A percentile compares a stretch with the other conserved stretches of the same genome.
These are phyloP conservation scores for Orthonychiurus folsomi DNA, from an alignment of 2,888 invertebrate species.

Conservation along the genomic window DNA sequence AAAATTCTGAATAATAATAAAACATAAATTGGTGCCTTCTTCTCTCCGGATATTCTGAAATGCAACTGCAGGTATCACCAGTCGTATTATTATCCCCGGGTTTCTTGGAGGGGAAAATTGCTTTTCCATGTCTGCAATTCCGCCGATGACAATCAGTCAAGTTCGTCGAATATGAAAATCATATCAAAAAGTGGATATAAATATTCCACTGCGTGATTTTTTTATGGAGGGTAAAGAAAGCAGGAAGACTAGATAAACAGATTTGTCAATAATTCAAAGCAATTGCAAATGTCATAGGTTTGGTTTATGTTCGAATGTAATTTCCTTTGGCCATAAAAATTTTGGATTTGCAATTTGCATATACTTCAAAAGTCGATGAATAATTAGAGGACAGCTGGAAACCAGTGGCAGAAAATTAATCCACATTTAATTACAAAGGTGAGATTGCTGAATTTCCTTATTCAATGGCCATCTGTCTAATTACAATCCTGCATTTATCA, in stretches of 20 bases:
- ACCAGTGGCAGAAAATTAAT: too few species aligned
- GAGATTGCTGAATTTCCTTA: too few species aligned
- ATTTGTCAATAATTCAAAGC: not conserved
- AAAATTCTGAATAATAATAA: not conserved
- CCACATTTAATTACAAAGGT: too few species aligned
- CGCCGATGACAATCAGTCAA: not conserved
- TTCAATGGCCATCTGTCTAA: not conserved
- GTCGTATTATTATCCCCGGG: not conserved
- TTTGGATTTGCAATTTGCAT: too few species aligned
- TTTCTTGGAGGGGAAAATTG: not conserved
- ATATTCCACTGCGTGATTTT: too few species aligned
- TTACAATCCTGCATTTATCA: not conserved
- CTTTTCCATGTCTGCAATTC: not conserved
- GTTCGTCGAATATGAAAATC: not conserved
- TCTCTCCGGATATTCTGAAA: not conserved
- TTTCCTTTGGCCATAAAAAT: not conserved
- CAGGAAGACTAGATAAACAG: not conserved
- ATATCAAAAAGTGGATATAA: too few species aligned
- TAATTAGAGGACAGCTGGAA: too few species aligned
- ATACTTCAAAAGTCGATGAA: too few species aligned
- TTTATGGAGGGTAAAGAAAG: not conserved
- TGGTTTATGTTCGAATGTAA: not conserved
- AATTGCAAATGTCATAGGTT: not conserved
- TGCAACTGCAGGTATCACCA: not conserved
- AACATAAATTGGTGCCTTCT: not conserved